Evolutionary conservation across 2,888 invertebrate species (phyloP), one percentile per base, ranked within the genome.

Genomic region (Sericinus montela): DNA sequence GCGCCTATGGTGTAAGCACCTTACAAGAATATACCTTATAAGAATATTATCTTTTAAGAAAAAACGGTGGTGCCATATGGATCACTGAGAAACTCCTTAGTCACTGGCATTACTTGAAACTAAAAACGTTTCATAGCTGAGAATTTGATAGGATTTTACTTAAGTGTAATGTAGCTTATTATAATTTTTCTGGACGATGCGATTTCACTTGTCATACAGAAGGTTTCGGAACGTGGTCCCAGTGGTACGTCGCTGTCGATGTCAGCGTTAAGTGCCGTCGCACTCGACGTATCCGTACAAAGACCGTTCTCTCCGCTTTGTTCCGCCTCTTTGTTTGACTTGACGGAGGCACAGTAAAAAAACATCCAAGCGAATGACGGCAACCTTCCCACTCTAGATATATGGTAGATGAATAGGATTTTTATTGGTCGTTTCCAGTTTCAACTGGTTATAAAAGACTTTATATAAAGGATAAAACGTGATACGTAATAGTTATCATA

Each of bases 251-350:
- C 65, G 73, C 66, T 67, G 61, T 63, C 65, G 77, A 75, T 78
- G 82, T 79, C 75, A 74, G 72, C 77, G 79, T 69, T 79, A 80
- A 86, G 84, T 86, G 81, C 65, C 73, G 72, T 67, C 73, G 75
- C 70, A 69, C 77, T 78, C 72, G 59, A 72, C 75, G 69, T 77
- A 72, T 73, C 76, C 70, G 67, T 73, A 83, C 82, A 86, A 85
- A 84, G 78, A 75, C 80, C 65, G 75, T 80, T 82, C 84, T 85
- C 80, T 76, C 79, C 69, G 77, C 83, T 81, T 85, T 87, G 85
- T 87, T 83, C 80, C 78, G 80, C 77, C 70, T 81, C 81, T 84
- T 87, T 86, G 86, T 87, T 79, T 80, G 77, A 69, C 70, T 77
- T 75, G 75, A 78, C 73, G 74, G 67, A 75, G 75, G 72, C 69